A percentile compares a stretch with the other conserved stretches of the same genome.
Conservation (phyloP, 2,888 invertebrate species). For the Plagiodera versicolora region DNA sequence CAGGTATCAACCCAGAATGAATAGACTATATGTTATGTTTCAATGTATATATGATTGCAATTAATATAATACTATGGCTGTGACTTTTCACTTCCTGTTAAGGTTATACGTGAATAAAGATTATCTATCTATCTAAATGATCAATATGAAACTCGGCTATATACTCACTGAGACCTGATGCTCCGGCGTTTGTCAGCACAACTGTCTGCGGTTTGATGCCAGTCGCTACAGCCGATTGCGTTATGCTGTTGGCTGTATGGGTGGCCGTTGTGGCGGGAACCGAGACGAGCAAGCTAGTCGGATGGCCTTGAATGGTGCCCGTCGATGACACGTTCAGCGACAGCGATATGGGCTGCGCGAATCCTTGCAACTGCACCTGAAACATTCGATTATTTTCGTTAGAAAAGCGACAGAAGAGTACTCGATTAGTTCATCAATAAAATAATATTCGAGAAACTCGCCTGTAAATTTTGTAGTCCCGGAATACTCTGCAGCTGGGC, state of each 20-base stretch:
- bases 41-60: too few species aligned
- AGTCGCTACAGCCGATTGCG: constrained; percentile 40
- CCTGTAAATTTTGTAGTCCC: constrained; percentile 65
- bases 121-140: too few species aligned
- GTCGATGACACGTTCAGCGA: constrained; percentile 74
- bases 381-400: too few species aligned
- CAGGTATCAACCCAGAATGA: too few species aligned
- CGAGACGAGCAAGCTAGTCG: constrained; percentile 51
- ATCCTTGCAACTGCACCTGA: constrained; percentile 79
- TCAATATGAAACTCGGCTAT: too few species aligned
- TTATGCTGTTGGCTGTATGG: constrained; percentile 51
- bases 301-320: constrained; percentile 57
- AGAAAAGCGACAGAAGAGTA: too few species aligned
- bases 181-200: constrained; percentile 48
- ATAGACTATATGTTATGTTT: too few species aligned
- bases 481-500: constrained; percentile 69
- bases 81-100: too few species aligned
- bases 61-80: too few species aligned
- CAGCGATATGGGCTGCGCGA: constrained; percentile 83
- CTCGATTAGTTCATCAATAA: too few species aligned
- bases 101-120: too few species aligned
- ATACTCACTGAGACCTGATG: constrained; percentile 48
- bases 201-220: constrained; percentile 46
- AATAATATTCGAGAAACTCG: too few species aligned
- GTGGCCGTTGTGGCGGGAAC: constrained; percentile 50